Evolutionary conservation across 2,888 invertebrate genomes (phyloP).

Genomic region (Eulithis prunata): DNA sequence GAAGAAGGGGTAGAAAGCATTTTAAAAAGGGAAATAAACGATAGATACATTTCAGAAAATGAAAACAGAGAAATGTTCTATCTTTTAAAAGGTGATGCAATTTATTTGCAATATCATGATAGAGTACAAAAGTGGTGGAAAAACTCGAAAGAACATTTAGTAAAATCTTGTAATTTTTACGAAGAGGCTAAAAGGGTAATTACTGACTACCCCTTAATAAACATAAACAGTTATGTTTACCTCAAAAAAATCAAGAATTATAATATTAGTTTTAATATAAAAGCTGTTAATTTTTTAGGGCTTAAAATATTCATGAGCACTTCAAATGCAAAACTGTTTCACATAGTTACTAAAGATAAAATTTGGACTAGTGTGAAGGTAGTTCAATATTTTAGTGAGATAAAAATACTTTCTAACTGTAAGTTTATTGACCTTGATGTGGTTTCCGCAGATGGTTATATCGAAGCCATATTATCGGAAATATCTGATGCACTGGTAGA

Average conservation of each 20-base stretch:
- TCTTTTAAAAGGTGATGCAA: slow-evolving; percentile 36
- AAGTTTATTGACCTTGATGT: slow-evolving; percentile 16
- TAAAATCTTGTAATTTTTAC: slow-evolving; percentile 36
- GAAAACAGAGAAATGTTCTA: not conserved
- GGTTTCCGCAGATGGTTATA: slow-evolving; percentile 1
- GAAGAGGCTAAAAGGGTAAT: slow-evolving; percentile 19
- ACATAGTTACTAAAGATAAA: slow-evolving; percentile 7
- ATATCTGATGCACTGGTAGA: slow-evolving; percentile 2
- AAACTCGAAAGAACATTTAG: slow-evolving; percentile 31
- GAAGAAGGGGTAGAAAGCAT: slow-evolving; percentile 43
- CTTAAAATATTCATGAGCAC: slow-evolving; percentile 4
- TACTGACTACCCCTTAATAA: slow-evolving; percentile 21
- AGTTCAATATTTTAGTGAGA: slow-evolving; percentile 9
- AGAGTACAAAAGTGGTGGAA: slow-evolving; percentile 46
- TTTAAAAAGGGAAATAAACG: slow-evolving; percentile 39
- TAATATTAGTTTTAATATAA: slow-evolving; percentile 9
- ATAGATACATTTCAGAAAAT: slow-evolving; percentile 6
- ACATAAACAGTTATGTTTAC: slow-evolving; percentile 8
- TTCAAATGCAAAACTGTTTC: not conserved
- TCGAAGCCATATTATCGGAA: slow-evolving; percentile 14
- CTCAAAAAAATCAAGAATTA: slow-evolving; percentile 1
- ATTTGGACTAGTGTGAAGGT: slow-evolving; percentile 15
- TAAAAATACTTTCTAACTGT: not conserved
- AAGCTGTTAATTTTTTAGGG: not conserved
- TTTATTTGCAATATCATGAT: slow-evolving; percentile 43